Percentiles rank a stretch among this genome's conserved stretches.
Conservation (phyloP, 2,888 invertebrate species). For the Baronia brevicornis region DNA sequence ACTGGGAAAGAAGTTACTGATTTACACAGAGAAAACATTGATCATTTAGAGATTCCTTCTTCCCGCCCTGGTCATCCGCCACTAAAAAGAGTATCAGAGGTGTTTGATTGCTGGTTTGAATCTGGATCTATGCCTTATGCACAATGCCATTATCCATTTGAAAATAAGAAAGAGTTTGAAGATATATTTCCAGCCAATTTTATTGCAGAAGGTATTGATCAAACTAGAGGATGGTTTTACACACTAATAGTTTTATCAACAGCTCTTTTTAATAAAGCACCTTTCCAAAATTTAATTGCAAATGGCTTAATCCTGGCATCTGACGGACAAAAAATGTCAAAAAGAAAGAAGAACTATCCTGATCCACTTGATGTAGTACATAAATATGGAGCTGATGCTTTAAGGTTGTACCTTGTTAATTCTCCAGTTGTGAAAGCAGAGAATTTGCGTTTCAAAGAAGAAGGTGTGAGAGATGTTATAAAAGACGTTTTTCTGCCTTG, state of each 20-base stretch:
- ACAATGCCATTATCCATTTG: slow-evolving; percentile 97
- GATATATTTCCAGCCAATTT: slow-evolving; percentile 98
- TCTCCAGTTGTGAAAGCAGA: slow-evolving; percentile 99
- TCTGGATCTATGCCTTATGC: slow-evolving; percentile 99
- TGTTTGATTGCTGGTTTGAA: slow-evolving; percentile 99
- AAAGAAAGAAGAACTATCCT: slow-evolving; percentile 98
- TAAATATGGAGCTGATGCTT: slow-evolving; percentile 97
- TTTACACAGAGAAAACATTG: slow-evolving; percentile 95
- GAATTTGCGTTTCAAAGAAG: slow-evolving; percentile 96
- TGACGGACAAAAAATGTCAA: slow-evolving; percentile 99
- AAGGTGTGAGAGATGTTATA: slow-evolving; percentile 95
- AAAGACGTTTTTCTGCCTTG: slow-evolving; percentile 99
- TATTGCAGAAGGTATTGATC: slow-evolving; percentile 99
- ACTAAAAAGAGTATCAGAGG: slow-evolving; percentile 90
- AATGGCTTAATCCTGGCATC: slow-evolving; percentile 97
- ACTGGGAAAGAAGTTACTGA: slow-evolving; percentile 90
- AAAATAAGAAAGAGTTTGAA: slow-evolving; percentile 90
- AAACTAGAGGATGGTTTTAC: slow-evolving; percentile 99
- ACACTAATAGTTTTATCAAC: slow-evolving; percentile 98
- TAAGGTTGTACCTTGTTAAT: slow-evolving; percentile 96
- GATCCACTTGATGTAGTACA: slow-evolving; percentile 93
- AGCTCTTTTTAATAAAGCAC: slow-evolving; percentile 95
- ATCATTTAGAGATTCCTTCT: slow-evolving; percentile 95
- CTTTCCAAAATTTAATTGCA: slow-evolving; percentile 97
- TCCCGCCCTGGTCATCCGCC: slow-evolving; percentile 87